Evolutionary conservation across 2,888 invertebrate genomes (phyloP), one percentile per base, ranked within the genome.

Genomic region (Eupithecia pulchellata): DNA sequence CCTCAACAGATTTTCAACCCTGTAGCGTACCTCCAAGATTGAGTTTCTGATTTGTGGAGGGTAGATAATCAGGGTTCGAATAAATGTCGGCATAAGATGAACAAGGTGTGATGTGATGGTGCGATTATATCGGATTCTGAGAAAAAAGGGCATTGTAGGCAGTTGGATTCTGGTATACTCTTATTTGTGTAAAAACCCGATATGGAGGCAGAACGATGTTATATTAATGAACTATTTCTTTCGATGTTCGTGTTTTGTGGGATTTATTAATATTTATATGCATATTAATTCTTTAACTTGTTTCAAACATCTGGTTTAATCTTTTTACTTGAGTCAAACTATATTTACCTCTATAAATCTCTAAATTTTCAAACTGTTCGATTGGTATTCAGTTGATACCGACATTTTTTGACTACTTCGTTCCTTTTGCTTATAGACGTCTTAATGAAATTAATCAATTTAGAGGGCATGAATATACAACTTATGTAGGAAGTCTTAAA

Each of bases 51-150:
- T 61, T 8, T 32, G 8, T 30, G 52, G 0, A 27, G 25, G 0
- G 36, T 20, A 20, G 30, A 32, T 32, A 64, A 69, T 69, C 68
- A 27, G 64, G 58, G n/a, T 64, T 42, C 25, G 14, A 63, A 69
- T 68, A 58, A 64, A 69, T 61, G 61, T 57, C 47, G n/a, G 29
- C 13, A 42, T 57, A 30, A 27, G 13, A 57, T 27, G 57, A 39
- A 66, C 32, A 65, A 20, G 55, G 55, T 57, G 65, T 57, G 55
- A 60, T 60, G 32, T 32, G 8, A 32, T 60, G 32, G 11, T 60
- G 60, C 25, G 36, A 14, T 57, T 57, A 57, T 57, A 6, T 14
- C 29, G 17, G 57, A 17, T 1, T 27, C 29, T 29, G 29, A 30
- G 57, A 57, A 29, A 57, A 57, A 29, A 14, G 57, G 17, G 17